A percentile compares a stretch with the other conserved stretches of the same genome.
Conservation (phyloP, 2,888 invertebrate species). For the Antheraea yamamai region DNA sequence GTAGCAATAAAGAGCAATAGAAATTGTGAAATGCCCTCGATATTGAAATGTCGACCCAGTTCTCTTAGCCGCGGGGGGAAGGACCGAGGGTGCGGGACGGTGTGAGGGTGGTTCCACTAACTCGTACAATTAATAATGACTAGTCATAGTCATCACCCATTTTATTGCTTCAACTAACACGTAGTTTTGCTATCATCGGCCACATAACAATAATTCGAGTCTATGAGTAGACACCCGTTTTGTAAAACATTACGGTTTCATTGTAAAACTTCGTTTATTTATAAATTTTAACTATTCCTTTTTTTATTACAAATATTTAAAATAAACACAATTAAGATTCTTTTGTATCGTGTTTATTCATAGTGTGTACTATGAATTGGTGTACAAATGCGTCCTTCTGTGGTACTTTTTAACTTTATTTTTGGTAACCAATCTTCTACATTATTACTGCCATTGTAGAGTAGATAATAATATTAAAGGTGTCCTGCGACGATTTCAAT, state of each 20-base stretch:
- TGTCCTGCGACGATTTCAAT: too few species aligned
- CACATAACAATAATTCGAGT: not conserved
- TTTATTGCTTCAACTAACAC: conserved; percentile 39
- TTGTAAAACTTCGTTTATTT: too few species aligned
- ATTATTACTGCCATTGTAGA: too few species aligned
- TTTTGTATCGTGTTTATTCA: too few species aligned
- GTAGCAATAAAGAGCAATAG: conserved; percentile 67
- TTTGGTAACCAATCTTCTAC: too few species aligned
- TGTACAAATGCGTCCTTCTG: not conserved
- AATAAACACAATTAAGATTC: too few species aligned
- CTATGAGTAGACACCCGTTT: not conserved
- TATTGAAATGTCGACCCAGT: conserved; percentile 76
- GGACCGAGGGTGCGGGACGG: conserved; percentile 31
- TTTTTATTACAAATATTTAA: too few species aligned
- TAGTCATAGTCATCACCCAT: conserved; percentile 59
- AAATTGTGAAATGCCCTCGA: conserved; percentile 75
- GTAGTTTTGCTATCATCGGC: not conserved
- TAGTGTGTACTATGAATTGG: not conserved
- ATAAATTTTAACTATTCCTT: too few species aligned
- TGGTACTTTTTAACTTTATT: too few species aligned
- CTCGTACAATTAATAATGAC: conserved; percentile 64
- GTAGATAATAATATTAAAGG: too few species aligned
- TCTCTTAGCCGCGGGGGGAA: conserved; percentile 47
- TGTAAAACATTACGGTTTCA: not conserved
- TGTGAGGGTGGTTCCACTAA: conserved; percentile 35